Percentiles rank a stretch among this genome's conserved stretches.
Conservation (phyloP, 2,888 invertebrate genomes). For the Choreutis nemorana region DNA sequence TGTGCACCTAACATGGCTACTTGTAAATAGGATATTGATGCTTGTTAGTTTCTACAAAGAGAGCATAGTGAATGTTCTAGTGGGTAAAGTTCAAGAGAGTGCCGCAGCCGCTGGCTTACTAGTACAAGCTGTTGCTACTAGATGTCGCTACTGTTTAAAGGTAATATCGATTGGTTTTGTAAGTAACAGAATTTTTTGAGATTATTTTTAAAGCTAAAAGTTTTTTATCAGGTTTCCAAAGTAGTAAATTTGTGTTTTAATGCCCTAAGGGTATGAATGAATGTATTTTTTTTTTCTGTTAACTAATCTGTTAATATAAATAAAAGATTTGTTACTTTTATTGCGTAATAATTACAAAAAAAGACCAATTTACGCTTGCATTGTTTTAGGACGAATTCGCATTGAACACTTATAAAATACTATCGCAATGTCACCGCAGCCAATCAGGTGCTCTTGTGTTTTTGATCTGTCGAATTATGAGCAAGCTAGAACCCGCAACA, state of each 20-base stretch:
- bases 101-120: constrained; percentile 74
- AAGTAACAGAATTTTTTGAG: background rate
- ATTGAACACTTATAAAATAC: constrained; percentile 71
- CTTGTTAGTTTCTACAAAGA: constrained; percentile 72
- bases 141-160: constrained; percentile 66
- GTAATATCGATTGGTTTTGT: constrained; percentile 20
- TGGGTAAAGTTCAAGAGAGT: constrained; percentile 48
- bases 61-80: constrained; percentile 61
- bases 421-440: constrained; percentile 72
- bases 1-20: constrained; percentile 78
- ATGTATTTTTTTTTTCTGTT: too few species aligned
- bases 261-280: too few species aligned
- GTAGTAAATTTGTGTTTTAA: too few species aligned
- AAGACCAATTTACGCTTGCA: too few species aligned
- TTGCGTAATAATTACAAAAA: too few species aligned
- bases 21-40: constrained; percentile 75
- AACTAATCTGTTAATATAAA: too few species aligned
- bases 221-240: too few species aligned
- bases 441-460: constrained; percentile 80
- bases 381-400: constrained; percentile 71
- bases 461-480: constrained; percentile 72
- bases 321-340: too few species aligned
- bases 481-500: constrained; percentile 67
- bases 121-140: constrained; percentile 74
- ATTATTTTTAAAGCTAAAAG: background rate